Base-by-base conservation (phyloP, 2,113 vertebrate species). In the Isichthys henryi region DNA sequence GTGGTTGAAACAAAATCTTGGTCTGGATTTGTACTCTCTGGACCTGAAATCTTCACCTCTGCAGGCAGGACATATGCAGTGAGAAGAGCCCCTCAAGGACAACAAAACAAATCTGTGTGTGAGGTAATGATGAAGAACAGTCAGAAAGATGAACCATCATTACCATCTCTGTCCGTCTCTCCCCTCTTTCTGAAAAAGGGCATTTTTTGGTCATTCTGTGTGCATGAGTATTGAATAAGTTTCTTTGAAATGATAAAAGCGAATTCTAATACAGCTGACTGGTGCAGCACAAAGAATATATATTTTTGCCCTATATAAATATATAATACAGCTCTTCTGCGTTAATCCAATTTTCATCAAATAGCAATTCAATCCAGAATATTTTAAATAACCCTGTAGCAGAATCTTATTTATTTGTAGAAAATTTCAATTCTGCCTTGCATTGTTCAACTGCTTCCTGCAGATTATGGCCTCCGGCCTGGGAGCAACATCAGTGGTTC, bases 111-210 rank as follows among this genome's bases (percentile, higher is more conserved):
- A 96, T 98, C 90, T 49, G 93, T 0, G 92, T 31, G 0, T 97
- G 6, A 94, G 93, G 0, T 62, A 90, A 98, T 94, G 93, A 99
- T 95, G 93, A 98, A 98, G 74, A 97, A 97, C 90, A 97, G 93
- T 56, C 21, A n/a, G 56, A n/a, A 62, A 62, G 35, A 19, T 77
- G 13, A 5, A 77, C 35, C 70, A 39, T 19, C 35, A 10, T 13
- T 35, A 77, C 35, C 70, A 39, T 19, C 35, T n/a, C 31, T 35
- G 74, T 77, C n/a, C n/a, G 1, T 11, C 62, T 31, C 62, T 4
- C n/a, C 62, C n/a, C 62, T 31, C 35, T 77, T 77, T 39, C 74
- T 5, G 35, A 77, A 17, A 77, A 35, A 39, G 13, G 35, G 5
- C 15, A 27, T 27, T 66, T 66, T 77, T 77, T 77, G 35, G 74